Percentiles rank a stretch among this genome's conserved stretches.
Evolutionary conservation across 2,797 vertebrate species (phyloP).

Genomic region (Malurus splendens): DNA sequence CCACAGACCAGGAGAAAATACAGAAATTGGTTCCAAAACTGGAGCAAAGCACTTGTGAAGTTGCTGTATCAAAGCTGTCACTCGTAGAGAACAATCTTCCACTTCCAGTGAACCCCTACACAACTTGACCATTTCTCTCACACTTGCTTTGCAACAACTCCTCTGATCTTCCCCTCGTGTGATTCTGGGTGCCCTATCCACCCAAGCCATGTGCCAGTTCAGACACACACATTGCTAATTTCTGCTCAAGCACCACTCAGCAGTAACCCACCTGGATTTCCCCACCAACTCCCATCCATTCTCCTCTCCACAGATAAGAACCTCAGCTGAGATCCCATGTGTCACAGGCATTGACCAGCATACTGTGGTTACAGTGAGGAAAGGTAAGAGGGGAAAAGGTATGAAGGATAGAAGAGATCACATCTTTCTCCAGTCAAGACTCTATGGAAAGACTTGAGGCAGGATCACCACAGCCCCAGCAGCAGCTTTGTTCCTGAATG

Average conservation of each 20-base stretch:
- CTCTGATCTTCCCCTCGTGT: not conserved
- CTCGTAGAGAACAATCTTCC: not conserved
- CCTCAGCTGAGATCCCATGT: not conserved
- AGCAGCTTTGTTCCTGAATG: not conserved
- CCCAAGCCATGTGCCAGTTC: not conserved
- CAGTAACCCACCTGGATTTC: not conserved
- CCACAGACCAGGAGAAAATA: not conserved
- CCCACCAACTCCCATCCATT: not conserved
- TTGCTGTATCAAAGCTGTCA: not conserved
- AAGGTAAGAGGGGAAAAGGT: not conserved
- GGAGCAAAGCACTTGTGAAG: not conserved
- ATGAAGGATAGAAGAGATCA: not conserved
- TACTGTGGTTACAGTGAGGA: fast-evolving
- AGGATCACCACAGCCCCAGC: not conserved
- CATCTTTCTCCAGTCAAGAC: not conserved
- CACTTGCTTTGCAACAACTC: not conserved
- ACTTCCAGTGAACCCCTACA: not conserved
- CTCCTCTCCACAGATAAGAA: not conserved
- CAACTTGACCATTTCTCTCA: not conserved
- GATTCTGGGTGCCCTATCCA: not conserved
- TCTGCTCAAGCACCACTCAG: not conserved
- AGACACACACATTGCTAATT: not conserved
- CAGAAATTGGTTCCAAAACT: not conserved
- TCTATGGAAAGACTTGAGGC: not conserved
- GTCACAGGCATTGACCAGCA: not conserved